Evolutionary conservation across 2,888 invertebrate genomes (phyloP), one percentile per base, ranked within the genome.

Genomic region (Polia nebulosa): DNA sequence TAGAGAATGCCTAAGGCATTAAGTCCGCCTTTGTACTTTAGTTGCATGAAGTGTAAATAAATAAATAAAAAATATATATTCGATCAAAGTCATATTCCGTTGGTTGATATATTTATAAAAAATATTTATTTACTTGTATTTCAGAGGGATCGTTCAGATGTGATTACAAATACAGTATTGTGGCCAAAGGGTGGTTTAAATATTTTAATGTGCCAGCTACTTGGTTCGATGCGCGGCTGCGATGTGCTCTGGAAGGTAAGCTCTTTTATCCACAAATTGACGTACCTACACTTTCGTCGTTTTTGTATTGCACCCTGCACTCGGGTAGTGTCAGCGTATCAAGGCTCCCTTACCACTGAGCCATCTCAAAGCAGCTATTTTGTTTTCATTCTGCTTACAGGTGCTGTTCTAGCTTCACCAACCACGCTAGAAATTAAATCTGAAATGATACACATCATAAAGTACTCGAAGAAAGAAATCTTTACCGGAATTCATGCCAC

Each of bases 401-500:
- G 80, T 44, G 74, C 59, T 22, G 49, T 66, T 0, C 25, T 81
- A 22, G 70, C 68, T 11, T 81, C 80, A 9, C 80, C 80, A 22
- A 59, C 61, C 4, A 66, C 72, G 11, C 13, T 20, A 22, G 60
- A 65, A 22, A 53, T 80, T 0, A 45, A 49, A 49, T 22, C 52
- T 36, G 41, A 59, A 53, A 72, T 80, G 67, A 51, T n/a, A 81
- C 44, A 57, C 1, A 52, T 79, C 17, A 45, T 67, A 3, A 65
- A 76, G 3, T 15, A 27, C 34, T 57, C 47, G 4, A 25, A 71
- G 13, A 36, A 32, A 8, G 49, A 56, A 20, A 51, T 78, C 11
- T 80, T 73, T 13, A 82, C 81, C 1, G 82, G 81, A 3, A 51
- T 83, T 15, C 75, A 80, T n/a, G 60, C 81, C 1, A 80, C 71